Conservation (phyloP, 2,797 vertebrate species). For the Capromys pilorides region DNA sequence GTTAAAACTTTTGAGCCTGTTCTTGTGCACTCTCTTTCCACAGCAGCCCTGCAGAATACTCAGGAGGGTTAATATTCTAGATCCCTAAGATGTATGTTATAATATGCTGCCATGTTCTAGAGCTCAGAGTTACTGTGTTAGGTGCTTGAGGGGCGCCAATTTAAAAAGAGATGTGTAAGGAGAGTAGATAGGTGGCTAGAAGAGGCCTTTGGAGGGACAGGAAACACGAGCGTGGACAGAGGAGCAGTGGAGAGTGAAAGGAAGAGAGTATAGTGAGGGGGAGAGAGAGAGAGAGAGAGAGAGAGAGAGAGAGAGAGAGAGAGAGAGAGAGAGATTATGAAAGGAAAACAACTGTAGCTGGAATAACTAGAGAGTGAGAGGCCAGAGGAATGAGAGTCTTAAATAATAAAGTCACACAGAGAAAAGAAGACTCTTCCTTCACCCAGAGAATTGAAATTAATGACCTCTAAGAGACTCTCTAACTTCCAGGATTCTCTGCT, state of each 20-base stretch:
- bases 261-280: no score
- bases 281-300: fast-evolving
- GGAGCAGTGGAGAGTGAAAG: neutral
- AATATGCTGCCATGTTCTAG: neutral
- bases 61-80: neutral
- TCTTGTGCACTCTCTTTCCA: neutral
- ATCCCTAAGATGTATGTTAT: neutral
- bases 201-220: neutral
- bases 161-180: neutral
- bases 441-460: neutral
- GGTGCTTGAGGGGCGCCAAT: neutral
- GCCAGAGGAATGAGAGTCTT: no score
- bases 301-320: neutral
- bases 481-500: neutral
- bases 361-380: no score
- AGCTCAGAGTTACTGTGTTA: neutral
- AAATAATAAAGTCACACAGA: neutral
- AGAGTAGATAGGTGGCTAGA: neutral
- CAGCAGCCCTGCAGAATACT: neutral
- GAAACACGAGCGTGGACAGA: neutral
- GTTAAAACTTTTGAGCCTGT: neutral
- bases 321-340: fast-evolving
- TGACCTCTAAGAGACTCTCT: neutral
- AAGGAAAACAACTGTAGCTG: neutral
- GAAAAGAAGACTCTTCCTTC: neutral